Conservation (phyloP, 2,113 vertebrate species). For the Cercocebus atys region DNA sequence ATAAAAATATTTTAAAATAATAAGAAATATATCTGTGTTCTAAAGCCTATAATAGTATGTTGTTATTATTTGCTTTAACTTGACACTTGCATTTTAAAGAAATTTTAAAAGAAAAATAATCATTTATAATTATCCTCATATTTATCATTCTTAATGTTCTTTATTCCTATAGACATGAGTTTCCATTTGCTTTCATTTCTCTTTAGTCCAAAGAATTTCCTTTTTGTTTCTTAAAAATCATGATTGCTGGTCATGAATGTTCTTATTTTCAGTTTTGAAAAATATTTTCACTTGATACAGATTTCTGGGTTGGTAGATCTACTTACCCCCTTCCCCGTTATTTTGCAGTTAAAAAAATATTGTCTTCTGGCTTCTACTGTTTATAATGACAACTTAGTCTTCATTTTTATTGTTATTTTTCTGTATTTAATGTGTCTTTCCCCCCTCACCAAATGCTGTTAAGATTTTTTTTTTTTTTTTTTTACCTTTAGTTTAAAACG, state of each 20-base stretch:
- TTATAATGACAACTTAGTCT: background rate
- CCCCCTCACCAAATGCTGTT: background rate
- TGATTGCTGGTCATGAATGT: background rate
- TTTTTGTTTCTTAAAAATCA: background rate
- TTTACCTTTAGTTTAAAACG: background rate
- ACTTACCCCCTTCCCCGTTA: background rate
- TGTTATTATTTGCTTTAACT: background rate
- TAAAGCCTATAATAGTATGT: background rate
- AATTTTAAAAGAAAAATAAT: background rate
- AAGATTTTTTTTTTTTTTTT: background rate
- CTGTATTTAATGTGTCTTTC: background rate
- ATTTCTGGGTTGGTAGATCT: background rate
- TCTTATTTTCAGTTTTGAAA: background rate
- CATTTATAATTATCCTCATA: background rate
- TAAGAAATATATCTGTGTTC: background rate
- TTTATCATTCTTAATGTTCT: constrained; percentile 1
- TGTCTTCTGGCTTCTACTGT: background rate
- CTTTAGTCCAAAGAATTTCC: background rate
- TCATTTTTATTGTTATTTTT: background rate
- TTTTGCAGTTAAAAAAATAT: background rate
- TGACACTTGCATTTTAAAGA: background rate
- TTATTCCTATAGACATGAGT: background rate
- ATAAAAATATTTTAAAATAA: too few relatives aligned
- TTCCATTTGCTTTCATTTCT: constrained; percentile 23
- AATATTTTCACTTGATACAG: constrained; percentile 15